A percentile compares a stretch with the other conserved stretches of the same genome.
Conservation (phyloP, 2,888 invertebrate genomes). For the Teleiodes luculella region DNA sequence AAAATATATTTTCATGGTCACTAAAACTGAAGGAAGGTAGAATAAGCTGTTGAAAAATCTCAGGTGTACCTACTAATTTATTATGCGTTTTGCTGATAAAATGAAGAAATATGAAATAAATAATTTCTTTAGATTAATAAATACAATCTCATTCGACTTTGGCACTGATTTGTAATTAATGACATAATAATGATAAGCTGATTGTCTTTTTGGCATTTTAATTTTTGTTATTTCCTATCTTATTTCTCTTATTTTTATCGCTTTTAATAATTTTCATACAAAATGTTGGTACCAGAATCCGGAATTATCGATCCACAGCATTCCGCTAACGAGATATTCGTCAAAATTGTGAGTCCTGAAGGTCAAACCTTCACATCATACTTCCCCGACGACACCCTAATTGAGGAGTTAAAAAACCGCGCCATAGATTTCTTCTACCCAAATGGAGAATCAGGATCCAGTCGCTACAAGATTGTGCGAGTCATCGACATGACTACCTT, state of each 20-base stretch:
- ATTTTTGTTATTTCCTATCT: no score
- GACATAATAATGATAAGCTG: no score
- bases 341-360: constrained; percentile 65
- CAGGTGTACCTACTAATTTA: no score
- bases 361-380: constrained; percentile 55
- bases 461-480: constrained; percentile 60
- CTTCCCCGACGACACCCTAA: constrained; percentile 58
- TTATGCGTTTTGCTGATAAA: no score
- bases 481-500: constrained; percentile 58
- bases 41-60: no score
- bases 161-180: no score
- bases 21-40: no score
- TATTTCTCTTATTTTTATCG: not conserved
- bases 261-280: not conserved
- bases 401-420: constrained; percentile 64
- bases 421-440: constrained; percentile 65
- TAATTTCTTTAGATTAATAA: no score
- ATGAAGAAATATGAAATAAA: no score
- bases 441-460: constrained; percentile 52
- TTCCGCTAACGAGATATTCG: constrained; percentile 43
- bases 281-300: constrained; percentile 60
- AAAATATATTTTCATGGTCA: no score
- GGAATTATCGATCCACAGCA: constrained; percentile 29
- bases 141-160: no score
- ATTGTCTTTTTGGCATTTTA: no score